Evolutionary conservation across 2,888 invertebrate species (phyloP), one percentile per base, ranked within the genome.

Genomic region (Thalpophila matura): DNA sequence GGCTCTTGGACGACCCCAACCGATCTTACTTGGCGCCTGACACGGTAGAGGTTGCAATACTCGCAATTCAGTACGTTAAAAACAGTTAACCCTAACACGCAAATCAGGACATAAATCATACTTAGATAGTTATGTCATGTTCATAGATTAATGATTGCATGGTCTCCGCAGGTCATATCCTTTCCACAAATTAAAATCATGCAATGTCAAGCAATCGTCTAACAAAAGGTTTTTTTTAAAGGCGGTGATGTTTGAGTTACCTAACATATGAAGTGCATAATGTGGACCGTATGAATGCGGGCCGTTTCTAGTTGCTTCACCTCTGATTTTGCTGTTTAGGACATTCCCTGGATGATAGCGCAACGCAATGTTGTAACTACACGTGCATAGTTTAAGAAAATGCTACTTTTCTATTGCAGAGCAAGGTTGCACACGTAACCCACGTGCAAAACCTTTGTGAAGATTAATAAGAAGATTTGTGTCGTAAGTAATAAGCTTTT

Each of bases 271-370:
- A 50, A 64, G 54, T 60, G 62, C 59, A 69, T 80, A 79, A 80
- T 70, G 69, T 73, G 60, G 71, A 68, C 58, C 69, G 63, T 83
- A 81, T 80, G 73, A 83, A 85, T 85, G 82, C 85, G 65, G 43
- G 62, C 60, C 81, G 72, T 63, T 75, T 16, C 50, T 72, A 49
- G 66, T 89, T 89, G 81, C 85, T 29, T 68, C 86, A 88, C 65
- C 61, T 55, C 53, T 57, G 58, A 76, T 79, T 76, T 60, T 69
- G 60, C 73, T 76, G 74, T 79, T 81, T 78, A 80, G 75, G 64
- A 79, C 74, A 76, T 74, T 70, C 79, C 73, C 76, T 76, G 74
- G 81, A 79, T 77, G 62, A 73, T 68, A 77, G 57, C 68, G 51
- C 61, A 76, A 78, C 49, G 42, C 47, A 50, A 47, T 85, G 77